Base-by-base conservation (phyloP, 1,140 invertebrate genomes). In the Aphaenogaster floridana region DNA sequence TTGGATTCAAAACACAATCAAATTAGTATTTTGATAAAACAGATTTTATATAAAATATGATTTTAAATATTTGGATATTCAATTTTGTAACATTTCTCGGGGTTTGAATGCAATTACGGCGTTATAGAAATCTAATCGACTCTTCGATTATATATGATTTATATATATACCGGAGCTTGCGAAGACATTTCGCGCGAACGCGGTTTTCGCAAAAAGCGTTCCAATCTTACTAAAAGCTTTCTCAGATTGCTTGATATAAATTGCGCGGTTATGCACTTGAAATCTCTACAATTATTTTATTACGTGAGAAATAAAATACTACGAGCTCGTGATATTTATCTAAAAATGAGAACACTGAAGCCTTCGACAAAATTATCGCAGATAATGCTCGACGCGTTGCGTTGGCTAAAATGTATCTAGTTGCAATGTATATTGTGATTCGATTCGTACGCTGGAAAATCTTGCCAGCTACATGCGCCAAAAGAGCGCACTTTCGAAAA, bases 171-270 rank as follows among this genome's bases (percentile, higher is more conserved):
- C 28, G 7, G 1, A 83, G 54, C 17, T 74, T 21, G 21, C 48
- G 13, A 74, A 72, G 21, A 17, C 6, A 34, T 52, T 28, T 72
- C 42, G 17, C 15, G 15, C 15, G 15, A 59, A 59, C 6, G 42
- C 42, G n/a, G 45, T 83, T 83, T 83, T 17, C 42, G 17, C 11
- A 72, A 74, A 74, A 74, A 59, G 13, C 42, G 11, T 13, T 39
- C 66, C 54, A 83, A 83, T 83, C 80, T 74, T 83, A 59, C 79
- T 83, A 83, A 83, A 72, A 83, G 68, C 52, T 81, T 81, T 72
- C n/a, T 52, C 68, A 59, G 52, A 63, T 48, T 68, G 13, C 2
- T 42, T 28, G 42, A 42, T 74, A 74, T 61, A 74, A 83, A 83
- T 83, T 59, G 42, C 8, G 15, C 50, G 39, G 13, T 61, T 45